A percentile compares a stretch with the other conserved stretches of the same genome.
phyloP scores from a whole-genome alignment of 2,113 vertebrate genomes.

The Amphiprion ocellaris region DNA sequence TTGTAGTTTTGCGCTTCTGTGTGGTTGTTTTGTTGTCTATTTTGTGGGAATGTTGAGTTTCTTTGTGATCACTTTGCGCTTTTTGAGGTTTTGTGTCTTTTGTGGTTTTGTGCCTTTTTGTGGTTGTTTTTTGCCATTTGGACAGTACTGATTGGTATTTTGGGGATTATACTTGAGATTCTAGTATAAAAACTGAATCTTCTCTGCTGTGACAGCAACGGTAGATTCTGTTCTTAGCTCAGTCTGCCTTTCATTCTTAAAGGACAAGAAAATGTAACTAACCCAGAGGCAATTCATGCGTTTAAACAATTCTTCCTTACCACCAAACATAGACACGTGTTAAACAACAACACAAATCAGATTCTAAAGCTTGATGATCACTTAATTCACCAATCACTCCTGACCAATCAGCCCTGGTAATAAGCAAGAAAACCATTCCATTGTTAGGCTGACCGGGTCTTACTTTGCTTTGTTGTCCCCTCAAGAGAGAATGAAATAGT shows the following conservation, averaged over 20 bases:
- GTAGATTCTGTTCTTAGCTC: neutral
- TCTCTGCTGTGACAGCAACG: constrained; percentile 19
- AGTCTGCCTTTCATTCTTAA: neutral
- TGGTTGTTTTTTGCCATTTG: constrained; percentile 82
- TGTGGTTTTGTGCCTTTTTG: no score
- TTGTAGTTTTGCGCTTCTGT: no score
- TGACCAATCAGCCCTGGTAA: neutral
- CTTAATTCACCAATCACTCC: neutral
- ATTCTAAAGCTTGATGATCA: neutral
- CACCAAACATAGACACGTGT: no score
- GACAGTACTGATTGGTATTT: constrained; percentile 92
- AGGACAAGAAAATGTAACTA: neutral
- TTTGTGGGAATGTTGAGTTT: no score
- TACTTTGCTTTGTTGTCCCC: neutral
- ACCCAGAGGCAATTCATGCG: neutral
- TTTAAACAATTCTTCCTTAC: neutral
- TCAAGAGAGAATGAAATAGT: no score
- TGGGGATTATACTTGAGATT: constrained; percentile 96
- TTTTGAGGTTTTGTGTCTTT: no score
- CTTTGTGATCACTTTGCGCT: no score
- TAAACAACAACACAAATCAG: neutral
- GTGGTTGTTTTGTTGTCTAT: no score
- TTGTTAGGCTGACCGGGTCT: neutral
- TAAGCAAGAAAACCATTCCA: neutral
- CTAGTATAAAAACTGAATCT: constrained; percentile 88